These are phyloP conservation scores for Brachionus angularis DNA, from an alignment of 1,140 invertebrate species.

Conservation along the genomic window DNA sequence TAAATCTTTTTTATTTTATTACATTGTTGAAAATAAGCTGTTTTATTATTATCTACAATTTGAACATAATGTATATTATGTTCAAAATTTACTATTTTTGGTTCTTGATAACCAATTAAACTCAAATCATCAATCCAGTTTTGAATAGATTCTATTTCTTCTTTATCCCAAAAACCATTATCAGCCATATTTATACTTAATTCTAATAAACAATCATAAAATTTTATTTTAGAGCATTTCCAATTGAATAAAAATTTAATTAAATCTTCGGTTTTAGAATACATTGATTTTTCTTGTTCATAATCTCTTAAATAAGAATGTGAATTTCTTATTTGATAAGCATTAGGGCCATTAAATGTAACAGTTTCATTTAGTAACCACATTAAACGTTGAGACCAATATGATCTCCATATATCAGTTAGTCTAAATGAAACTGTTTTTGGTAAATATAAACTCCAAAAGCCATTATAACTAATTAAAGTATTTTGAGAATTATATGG, in stretches of 20 bases:
- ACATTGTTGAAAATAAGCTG: background rate
- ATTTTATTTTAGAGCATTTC: slow-evolving; percentile 46
- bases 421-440: slow-evolving; percentile 48
- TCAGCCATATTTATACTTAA: slow-evolving; percentile 45
- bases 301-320: slow-evolving; percentile 47
- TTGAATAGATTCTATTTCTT: slow-evolving; percentile 45
- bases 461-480: slow-evolving; percentile 49
- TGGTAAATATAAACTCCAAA: slow-evolving; percentile 51
- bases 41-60: no score
- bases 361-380: no score
- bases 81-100: slow-evolving; percentile 11
- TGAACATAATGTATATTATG: no score
- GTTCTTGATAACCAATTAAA: slow-evolving; percentile 45
- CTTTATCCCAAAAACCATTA: slow-evolving; percentile 45
- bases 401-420: slow-evolving; percentile 52
- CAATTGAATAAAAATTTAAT: slow-evolving; percentile 46
- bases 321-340: slow-evolving; percentile 47
- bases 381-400: slow-evolving; percentile 51
- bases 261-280: no score
- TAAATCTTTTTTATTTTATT: no score
- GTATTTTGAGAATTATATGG: no score
- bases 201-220: slow-evolving; percentile 46
- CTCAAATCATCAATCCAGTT: slow-evolving; percentile 47
- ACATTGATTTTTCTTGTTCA: slow-evolving; percentile 46
- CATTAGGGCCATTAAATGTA: slow-evolving; percentile 48